Percentiles rank a stretch among this genome's conserved stretches.
These are phyloP conservation scores for Ictalurus punctatus DNA, from an alignment of 2,113 vertebrate genomes.

Conservation along the genomic window DNA sequence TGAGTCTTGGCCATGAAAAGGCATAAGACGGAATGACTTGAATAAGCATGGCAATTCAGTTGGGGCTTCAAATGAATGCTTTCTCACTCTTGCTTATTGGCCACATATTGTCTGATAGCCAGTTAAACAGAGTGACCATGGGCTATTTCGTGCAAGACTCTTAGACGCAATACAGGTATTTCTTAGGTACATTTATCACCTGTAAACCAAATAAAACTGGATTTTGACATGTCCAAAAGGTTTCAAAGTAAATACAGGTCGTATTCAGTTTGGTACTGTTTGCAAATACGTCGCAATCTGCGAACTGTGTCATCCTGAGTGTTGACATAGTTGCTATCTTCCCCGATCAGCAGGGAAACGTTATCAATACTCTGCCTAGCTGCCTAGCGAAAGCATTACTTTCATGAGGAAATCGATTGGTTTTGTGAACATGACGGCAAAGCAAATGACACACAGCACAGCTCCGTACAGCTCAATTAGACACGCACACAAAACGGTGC, in stretches of 20 bases:
- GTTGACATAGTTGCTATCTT: not conserved
- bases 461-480: constrained; percentile 15
- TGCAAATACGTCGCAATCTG: not conserved
- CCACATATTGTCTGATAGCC: constrained; percentile 2
- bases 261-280: not conserved
- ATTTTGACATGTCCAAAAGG: not conserved
- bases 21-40: not conserved
- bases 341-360: not conserved
- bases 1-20: not conserved
- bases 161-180: not conserved
- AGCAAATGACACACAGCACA: not conserved
- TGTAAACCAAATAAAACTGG: not conserved
- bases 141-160: not conserved
- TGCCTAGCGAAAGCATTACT: not conserved
- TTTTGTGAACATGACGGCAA: not conserved
- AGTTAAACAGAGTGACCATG: constrained; percentile 3
- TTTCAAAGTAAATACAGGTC: not conserved
- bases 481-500: constrained; percentile 16
- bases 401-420: not conserved
- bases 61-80: constrained; percentile 5
- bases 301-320: not conserved
- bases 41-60: constrained; percentile 13
- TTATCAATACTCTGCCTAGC: not conserved
- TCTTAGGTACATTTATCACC: not conserved
- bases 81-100: constrained; percentile 11